Conservation (phyloP, 2,113 vertebrate species). For the Eudyptes chrysolophus region DNA sequence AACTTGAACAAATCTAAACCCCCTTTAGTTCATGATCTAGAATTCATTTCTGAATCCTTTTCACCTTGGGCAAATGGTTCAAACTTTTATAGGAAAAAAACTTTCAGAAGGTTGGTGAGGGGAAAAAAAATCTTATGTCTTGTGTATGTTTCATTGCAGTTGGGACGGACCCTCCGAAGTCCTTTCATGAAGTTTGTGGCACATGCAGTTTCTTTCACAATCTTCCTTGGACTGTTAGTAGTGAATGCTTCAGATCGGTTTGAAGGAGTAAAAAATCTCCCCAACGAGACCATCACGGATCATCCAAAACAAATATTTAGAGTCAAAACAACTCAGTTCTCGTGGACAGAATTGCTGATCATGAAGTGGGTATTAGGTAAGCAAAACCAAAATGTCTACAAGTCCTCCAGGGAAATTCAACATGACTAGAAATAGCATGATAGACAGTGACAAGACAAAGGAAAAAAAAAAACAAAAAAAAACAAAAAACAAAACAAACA, state of each 20-base stretch:
- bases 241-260: constrained; percentile 95
- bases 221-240: constrained; percentile 91
- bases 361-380: constrained; percentile 99
- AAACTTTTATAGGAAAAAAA: background rate
- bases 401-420: background rate
- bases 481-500: background rate
- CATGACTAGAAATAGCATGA: background rate
- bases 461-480: no score
- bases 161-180: constrained; percentile 91
- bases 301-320: constrained; percentile 94
- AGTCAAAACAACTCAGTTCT: constrained; percentile 97
- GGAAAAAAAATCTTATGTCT: background rate
- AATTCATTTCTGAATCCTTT: background rate
- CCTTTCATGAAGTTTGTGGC: constrained; percentile 99
- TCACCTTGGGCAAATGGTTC: background rate
- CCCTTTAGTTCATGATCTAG: background rate
- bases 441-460: background rate
- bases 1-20: background rate
- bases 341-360: constrained; percentile 97
- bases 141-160: constrained; percentile 70
- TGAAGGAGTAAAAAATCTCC: constrained; percentile 93
- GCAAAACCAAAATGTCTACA: background rate
- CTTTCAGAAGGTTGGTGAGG: background rate
- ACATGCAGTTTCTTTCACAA: constrained; percentile 95
- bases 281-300: constrained; percentile 95